Evolutionary conservation across 2,888 invertebrate genomes (phyloP), one percentile per base, ranked within the genome.

Genomic region (Galerucella pusilla): DNA sequence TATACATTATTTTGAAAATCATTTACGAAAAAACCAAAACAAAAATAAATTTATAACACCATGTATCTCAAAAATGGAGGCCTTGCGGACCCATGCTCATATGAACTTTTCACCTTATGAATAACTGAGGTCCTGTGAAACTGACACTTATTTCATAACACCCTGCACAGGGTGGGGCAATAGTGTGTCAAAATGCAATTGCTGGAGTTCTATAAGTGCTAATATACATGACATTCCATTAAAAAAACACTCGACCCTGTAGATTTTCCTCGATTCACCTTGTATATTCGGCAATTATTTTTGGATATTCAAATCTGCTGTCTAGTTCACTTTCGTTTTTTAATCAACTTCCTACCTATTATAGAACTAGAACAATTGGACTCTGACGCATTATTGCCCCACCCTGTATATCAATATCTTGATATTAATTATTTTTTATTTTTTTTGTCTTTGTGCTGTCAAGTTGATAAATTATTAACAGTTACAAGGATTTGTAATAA

Each of bases 291-390:
- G 67, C 46, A 67, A 67, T 49, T 14, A 54, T 67, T 67, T 46
- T 52, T 52, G 52, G 67, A 52, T 49, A 46, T n/a, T 49, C 45
- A 52, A 67, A 35, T 63, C 16, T 63, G 14, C 10, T 67, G 46
- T 49, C 67, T 67, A 67, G 49, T 67, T 67, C 10, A 63, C 63
- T 63, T 63, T 49, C 46, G 52, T 67, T 67, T 67, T 67, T 67
- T 14, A 67, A 67, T 46, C 46, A 9, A 35, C 25, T 67, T 67
- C 28, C 67, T 67, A 67, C 20, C 52, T 67, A 67, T 67, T 52
- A 52, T 67, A 49, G 67, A 67, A 49, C 52, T 49, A 54, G 67
- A 67, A 52, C 46, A 49, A 14, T 46, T 46, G 46, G 46, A 46
- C 46, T 49, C 46, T 52, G 67, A 67, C 16, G 54, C 4, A 67